A percentile compares a stretch with the other conserved stretches of the same genome.
phyloP scores from a whole-genome alignment of 2,797 vertebrate species.

The Malurus leucopterus region DNA sequence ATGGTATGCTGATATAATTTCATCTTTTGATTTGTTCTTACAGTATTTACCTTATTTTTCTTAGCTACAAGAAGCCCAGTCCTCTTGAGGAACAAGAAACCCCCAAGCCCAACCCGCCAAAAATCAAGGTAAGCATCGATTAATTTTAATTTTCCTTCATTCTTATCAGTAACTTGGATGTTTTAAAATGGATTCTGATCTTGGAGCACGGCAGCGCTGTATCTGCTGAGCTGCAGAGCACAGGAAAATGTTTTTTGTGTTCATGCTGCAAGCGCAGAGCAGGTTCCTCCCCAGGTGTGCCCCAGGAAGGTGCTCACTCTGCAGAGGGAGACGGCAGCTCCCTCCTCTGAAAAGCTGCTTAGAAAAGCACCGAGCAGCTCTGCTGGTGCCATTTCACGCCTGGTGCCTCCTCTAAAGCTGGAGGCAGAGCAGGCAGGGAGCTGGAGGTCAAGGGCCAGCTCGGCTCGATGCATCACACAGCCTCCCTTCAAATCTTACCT shows the following conservation, averaged over 20 bases:
- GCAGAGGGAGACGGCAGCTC: rapidly evolving
- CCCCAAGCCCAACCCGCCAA: not conserved
- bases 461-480: not conserved
- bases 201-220: rapidly evolving
- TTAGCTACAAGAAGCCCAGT: not conserved
- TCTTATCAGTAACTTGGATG: not conserved
- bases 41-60: not conserved
- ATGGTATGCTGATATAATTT: rapidly evolving
- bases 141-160: not conserved
- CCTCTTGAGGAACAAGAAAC: not conserved
- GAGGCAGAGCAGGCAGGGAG: not conserved
- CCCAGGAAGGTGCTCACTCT: not conserved
- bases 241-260: not conserved
- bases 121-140: not conserved
- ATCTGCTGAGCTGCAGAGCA: not conserved
- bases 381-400: not conserved
- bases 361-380: not conserved
- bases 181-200: not conserved
- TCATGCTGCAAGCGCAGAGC: not conserved
- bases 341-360: not conserved
- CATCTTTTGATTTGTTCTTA: not conserved
- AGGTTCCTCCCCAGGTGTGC: not conserved
- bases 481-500: not conserved
- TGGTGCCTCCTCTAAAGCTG: not conserved
- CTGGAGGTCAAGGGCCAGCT: not conserved